A percentile compares a stretch with the other conserved stretches of the same genome.
phyloP scores from a whole-genome alignment of 2,113 vertebrate species.

The Dendropsophus ebraccatus region DNA sequence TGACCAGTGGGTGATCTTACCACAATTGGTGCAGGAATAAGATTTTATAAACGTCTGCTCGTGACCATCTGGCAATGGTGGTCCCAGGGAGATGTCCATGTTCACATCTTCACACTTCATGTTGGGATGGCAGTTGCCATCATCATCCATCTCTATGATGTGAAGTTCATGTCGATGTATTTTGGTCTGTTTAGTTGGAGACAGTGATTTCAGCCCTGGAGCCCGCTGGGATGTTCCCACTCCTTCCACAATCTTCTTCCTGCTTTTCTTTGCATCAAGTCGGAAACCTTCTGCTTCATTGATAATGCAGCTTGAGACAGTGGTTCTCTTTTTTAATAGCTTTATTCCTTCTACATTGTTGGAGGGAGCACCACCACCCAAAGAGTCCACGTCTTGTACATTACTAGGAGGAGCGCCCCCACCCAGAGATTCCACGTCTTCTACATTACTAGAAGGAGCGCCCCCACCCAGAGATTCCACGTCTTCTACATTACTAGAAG shows the following conservation, averaged over 20 bases:
- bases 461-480: too few relatives aligned
- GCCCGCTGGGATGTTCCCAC: not conserved
- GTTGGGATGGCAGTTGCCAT: not conserved
- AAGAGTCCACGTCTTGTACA: too few relatives aligned
- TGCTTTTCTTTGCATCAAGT: too few relatives aligned
- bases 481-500: too few relatives aligned
- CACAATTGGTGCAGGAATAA: conserved; percentile 10
- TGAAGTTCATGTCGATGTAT: not conserved
- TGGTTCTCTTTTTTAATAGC: not conserved
- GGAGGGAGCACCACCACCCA: too few relatives aligned
- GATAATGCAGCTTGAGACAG: rapidly evolving
- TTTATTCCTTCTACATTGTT: too few relatives aligned
- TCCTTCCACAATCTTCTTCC: not conserved
- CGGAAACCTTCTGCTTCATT: not conserved
- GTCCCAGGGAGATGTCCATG: not conserved
- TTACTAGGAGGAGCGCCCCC: too few relatives aligned
- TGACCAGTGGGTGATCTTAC: conserved; percentile 16
- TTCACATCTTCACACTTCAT: not conserved
- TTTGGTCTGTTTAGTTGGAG: too few relatives aligned
- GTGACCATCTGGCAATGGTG: too few relatives aligned
- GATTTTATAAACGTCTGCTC: not conserved
- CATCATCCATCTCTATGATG: not conserved
- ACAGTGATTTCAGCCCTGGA: not conserved
- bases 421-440: too few relatives aligned
- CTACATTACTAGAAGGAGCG: too few relatives aligned